These are phyloP conservation scores for Cydia strobilella DNA, from an alignment of 1,140 invertebrate genomes.

Conservation along the genomic window DNA sequence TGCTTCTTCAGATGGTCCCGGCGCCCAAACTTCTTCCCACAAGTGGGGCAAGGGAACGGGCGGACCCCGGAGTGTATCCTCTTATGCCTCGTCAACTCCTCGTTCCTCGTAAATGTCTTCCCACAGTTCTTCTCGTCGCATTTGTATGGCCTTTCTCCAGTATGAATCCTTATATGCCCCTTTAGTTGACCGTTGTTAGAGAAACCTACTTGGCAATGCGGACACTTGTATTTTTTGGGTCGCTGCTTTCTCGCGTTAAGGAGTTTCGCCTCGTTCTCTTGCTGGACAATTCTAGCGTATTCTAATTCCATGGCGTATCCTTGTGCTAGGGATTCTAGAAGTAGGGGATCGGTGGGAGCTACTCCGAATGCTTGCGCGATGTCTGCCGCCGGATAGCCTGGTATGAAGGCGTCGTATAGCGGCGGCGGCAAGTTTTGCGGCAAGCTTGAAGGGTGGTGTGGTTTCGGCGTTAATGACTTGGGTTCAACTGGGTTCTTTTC, in stretches of 20 bases:
- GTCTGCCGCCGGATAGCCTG: constrained; percentile 68
- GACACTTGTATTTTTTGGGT: constrained; percentile 94
- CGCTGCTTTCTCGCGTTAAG: constrained; percentile 86
- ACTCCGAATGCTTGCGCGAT: constrained; percentile 78
- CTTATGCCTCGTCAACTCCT: constrained; percentile 94
- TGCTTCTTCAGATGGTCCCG: constrained; percentile 95
- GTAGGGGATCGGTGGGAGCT: constrained; percentile 75
- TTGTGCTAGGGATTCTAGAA: constrained; percentile 79
- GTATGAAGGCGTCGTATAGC: constrained; percentile 55
- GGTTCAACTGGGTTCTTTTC: constrained; percentile 40
- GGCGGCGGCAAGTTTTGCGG: constrained; percentile 35
- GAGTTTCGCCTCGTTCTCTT: constrained; percentile 84
- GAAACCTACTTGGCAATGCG: constrained; percentile 93
- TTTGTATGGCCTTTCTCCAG: constrained; percentile 93
- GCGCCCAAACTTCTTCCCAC: constrained; percentile 93
- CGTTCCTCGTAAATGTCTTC: constrained; percentile 95
- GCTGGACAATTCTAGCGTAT: constrained; percentile 83
- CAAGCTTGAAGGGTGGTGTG: constrained; percentile 35
- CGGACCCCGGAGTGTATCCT: constrained; percentile 93
- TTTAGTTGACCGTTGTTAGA: constrained; percentile 96
- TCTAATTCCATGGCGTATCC: constrained; percentile 83
- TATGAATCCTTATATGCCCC: constrained; percentile 95
- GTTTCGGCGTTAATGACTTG: constrained; percentile 25
- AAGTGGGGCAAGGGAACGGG: constrained; percentile 89
- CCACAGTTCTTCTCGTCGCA: constrained; percentile 92